Percentiles rank a stretch among this genome's conserved stretches.
Conservation (phyloP, 1,140 invertebrate species). For the Cydia strobilella region DNA sequence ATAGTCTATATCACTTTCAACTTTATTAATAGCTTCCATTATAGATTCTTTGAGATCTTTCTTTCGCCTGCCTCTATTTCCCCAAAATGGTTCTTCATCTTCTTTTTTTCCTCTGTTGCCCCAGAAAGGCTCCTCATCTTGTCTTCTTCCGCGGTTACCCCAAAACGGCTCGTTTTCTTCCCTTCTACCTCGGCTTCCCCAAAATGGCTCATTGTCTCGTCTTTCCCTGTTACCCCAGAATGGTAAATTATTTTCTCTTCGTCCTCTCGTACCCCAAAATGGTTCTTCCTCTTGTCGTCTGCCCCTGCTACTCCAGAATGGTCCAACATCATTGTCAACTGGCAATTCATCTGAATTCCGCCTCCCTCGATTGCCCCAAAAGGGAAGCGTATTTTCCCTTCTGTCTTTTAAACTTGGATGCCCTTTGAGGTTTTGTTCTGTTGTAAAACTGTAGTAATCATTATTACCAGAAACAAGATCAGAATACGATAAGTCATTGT, state of each 20-base stretch:
- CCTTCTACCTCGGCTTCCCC: slow-evolving; percentile 44
- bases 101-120: slow-evolving; percentile 55
- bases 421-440: slow-evolving; percentile 13
- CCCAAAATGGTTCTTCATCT: slow-evolving; percentile 51
- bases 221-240: slow-evolving; percentile 44
- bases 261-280: slow-evolving; percentile 47
- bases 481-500: slow-evolving; percentile 38
- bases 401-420: slow-evolving; percentile 45
- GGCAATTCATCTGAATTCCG: slow-evolving; percentile 39
- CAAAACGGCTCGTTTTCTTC: slow-evolving; percentile 53
- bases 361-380: slow-evolving; percentile 48
- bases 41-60: slow-evolving; percentile 55
- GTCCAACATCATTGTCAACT: slow-evolving; percentile 13
- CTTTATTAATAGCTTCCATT: slow-evolving; percentile 51
- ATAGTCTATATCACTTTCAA: slow-evolving; percentile 54
- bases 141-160: slow-evolving; percentile 59
- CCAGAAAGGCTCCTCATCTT: slow-evolving; percentile 64
- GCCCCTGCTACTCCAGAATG: slow-evolving; percentile 45
- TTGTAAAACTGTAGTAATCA: slow-evolving; percentile 6
- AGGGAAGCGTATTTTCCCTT: slow-evolving; percentile 48
- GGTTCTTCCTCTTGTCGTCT: slow-evolving; percentile 38
- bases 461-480: slow-evolving; percentile 12
- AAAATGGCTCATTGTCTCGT: slow-evolving; percentile 39
- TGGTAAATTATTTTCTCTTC: slow-evolving; percentile 40
- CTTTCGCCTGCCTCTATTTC: slow-evolving; percentile 51